Conservation (phyloP, 2,797 vertebrate species). For the Botia kubotai region DNA sequence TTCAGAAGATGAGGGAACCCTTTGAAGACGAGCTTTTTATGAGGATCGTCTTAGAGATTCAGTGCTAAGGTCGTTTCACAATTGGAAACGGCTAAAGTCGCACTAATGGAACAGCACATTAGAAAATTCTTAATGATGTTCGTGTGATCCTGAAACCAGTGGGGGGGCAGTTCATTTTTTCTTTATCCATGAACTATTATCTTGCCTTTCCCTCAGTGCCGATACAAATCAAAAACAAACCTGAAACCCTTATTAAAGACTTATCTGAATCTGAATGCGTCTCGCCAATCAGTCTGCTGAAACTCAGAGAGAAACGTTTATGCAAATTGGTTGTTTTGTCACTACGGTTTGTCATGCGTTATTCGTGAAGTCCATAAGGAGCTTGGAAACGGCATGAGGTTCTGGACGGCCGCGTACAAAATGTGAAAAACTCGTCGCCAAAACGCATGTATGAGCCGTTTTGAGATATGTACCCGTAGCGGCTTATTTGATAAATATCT, state of each 20-base stretch:
- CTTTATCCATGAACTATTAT: slow-evolving; percentile 47
- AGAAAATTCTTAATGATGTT: slow-evolving; percentile 59
- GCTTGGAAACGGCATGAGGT: slow-evolving; percentile 21
- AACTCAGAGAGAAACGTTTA: slow-evolving; percentile 42
- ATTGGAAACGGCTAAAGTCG: slow-evolving; percentile 35
- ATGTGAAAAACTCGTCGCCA: not conserved
- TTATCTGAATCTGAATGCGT: slow-evolving; percentile 54
- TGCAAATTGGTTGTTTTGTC: slow-evolving; percentile 50
- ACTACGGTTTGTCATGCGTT: slow-evolving; percentile 33
- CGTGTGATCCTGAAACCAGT: slow-evolving; percentile 49
- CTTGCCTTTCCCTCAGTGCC: slow-evolving; percentile 39
- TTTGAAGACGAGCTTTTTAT: slow-evolving; percentile 4
- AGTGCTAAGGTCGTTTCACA: slow-evolving; percentile 38
- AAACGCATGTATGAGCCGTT: not conserved
- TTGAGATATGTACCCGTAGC: slow-evolving; percentile 4
- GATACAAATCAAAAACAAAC: slow-evolving; percentile 58
- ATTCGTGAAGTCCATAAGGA: slow-evolving; percentile 42
- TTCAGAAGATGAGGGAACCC: slow-evolving; percentile 25
- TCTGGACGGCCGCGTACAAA: not conserved
- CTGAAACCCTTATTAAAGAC: slow-evolving; percentile 53
- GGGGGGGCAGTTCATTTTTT: slow-evolving; percentile 38
- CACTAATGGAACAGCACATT: slow-evolving; percentile 48
- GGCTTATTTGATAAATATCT: not conserved
- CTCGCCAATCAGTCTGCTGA: slow-evolving; percentile 43
- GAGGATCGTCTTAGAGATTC: not conserved